Evolutionary conservation across 2,113 vertebrate species (phyloP).

Genomic region (Oryzias woworae): DNA sequence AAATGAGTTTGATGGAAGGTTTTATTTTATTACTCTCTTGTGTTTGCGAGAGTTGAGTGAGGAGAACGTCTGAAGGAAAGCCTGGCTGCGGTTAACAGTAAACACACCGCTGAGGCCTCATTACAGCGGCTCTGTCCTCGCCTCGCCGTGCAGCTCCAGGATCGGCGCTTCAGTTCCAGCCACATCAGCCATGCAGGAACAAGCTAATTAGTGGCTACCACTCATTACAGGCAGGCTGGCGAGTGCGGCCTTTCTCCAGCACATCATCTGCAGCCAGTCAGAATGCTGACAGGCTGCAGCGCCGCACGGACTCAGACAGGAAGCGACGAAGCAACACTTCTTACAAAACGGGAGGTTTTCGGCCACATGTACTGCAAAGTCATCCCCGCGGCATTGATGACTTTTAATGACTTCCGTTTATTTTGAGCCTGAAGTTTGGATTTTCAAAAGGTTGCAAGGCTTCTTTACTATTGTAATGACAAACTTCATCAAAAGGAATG

Average conservation of each 20-base stretch:
- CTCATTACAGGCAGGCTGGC: conserved; percentile 65
- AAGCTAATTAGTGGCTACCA: conserved; percentile 71
- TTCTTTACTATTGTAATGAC: background rate
- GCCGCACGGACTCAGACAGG: conserved; percentile 40
- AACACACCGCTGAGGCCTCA: conserved; percentile 76
- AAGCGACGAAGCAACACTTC: conserved; percentile 41
- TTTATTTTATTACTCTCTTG: no score
- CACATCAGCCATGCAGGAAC: conserved; percentile 62
- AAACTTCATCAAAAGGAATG: background rate
- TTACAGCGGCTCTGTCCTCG: conserved; percentile 62
- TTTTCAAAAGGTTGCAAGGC: no score
- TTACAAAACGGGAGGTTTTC: conserved; percentile 43
- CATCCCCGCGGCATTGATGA: conserved; percentile 34
- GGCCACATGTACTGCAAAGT: conserved; percentile 29
- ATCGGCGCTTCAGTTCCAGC: conserved; percentile 59
- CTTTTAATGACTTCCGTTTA: conserved; percentile 23
- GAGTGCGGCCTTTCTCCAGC: conserved; percentile 43
- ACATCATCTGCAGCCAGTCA: conserved; percentile 66
- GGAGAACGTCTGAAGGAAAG: conserved; percentile 44
- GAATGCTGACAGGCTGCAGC: conserved; percentile 38
- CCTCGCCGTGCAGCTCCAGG: conserved; percentile 53
- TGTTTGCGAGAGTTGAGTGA: conserved; percentile 13
- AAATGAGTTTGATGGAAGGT: no score
- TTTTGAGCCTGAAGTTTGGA: conserved; percentile 14
- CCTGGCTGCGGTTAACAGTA: conserved; percentile 73